phyloP scores from a whole-genome alignment of 2,888 invertebrate species.

The Craniophora ligustri region DNA sequence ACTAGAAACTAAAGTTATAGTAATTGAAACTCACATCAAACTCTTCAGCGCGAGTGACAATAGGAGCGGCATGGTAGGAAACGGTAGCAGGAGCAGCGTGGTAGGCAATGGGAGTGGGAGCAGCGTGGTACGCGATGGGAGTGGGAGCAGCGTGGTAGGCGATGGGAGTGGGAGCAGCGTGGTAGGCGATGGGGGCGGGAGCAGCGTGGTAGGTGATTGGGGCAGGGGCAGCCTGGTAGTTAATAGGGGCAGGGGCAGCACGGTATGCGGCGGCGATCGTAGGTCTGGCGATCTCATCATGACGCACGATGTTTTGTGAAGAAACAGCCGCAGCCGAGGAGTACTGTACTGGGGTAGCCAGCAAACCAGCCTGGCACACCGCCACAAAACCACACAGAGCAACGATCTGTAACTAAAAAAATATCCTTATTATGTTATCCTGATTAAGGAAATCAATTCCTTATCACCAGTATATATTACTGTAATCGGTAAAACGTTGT shows the following conservation, averaged over 20 bases:
- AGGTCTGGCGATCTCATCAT: constrained; percentile 59
- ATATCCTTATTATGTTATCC: neutral
- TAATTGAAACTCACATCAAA: constrained; percentile 23
- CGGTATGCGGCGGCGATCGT: constrained; percentile 59
- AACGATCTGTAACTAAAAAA: constrained; percentile 45
- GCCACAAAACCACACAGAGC: constrained; percentile 62
- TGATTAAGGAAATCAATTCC: too few relatives aligned
- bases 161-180: constrained; percentile 5
- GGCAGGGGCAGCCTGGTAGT: constrained; percentile 4
- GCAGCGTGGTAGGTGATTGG: constrained; percentile 17
- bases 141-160: constrained; percentile 25
- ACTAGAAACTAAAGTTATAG: neutral
- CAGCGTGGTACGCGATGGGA: constrained; percentile 11
- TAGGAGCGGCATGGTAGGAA: constrained; percentile 46
- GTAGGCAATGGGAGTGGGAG: constrained; percentile 58
- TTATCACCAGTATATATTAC: too few relatives aligned
- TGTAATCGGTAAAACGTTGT: too few relatives aligned
- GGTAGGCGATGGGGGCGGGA: constrained; percentile 46
- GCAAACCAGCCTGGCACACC: constrained; percentile 60
- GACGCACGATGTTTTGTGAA: constrained; percentile 62
- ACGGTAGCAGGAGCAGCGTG: constrained; percentile 56
- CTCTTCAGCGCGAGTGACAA: constrained; percentile 56
- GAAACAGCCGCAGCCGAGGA: constrained; percentile 70
- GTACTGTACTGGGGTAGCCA: constrained; percentile 70
- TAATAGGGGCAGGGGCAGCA: constrained; percentile 30